Evolutionary conservation across 1,140 invertebrate species (phyloP).

Genomic region (Ooceraea biroi): DNA sequence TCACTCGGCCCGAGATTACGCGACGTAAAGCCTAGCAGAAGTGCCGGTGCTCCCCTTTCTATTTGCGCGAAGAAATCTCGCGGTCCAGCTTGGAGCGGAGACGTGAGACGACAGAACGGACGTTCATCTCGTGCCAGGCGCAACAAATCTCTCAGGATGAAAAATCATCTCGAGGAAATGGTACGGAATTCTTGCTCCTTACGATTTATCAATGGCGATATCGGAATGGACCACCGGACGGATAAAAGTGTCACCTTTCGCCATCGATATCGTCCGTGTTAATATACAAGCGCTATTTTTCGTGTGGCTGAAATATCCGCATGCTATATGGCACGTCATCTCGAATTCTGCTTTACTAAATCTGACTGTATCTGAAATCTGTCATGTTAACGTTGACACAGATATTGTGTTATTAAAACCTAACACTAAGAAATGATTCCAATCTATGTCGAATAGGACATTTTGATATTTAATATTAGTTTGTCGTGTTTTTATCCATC

Average conservation of each 20-base stretch:
- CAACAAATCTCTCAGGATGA: conserved; percentile 59
- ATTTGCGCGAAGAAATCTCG: conserved; percentile 67
- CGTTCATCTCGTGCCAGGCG: conserved; percentile 42
- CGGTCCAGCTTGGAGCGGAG: conserved; percentile 35
- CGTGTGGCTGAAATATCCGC: background rate
- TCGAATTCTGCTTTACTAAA: background rate
- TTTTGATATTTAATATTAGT: background rate
- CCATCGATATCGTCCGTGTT: conserved; percentile 33
- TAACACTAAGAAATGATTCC: too few species aligned
- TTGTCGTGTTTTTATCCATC: background rate
- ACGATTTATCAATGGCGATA: conserved; percentile 54
- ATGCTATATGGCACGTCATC: background rate
- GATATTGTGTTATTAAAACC: too few species aligned
- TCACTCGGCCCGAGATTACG: conserved; percentile 58
- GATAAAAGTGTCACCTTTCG: conserved; percentile 52
- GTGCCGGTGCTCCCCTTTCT: conserved; percentile 58
- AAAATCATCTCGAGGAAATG: conserved; percentile 57
- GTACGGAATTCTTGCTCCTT: conserved; percentile 36
- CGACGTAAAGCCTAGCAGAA: conserved; percentile 54
- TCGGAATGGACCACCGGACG: conserved; percentile 21
- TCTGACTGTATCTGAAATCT: too few species aligned
- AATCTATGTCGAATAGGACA: background rate
- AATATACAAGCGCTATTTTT: conserved; percentile 13
- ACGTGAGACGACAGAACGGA: conserved; percentile 52
- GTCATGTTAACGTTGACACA: too few species aligned